Conservation (phyloP, 2,888 invertebrate species). For the Bhutanitis thaidina region DNA sequence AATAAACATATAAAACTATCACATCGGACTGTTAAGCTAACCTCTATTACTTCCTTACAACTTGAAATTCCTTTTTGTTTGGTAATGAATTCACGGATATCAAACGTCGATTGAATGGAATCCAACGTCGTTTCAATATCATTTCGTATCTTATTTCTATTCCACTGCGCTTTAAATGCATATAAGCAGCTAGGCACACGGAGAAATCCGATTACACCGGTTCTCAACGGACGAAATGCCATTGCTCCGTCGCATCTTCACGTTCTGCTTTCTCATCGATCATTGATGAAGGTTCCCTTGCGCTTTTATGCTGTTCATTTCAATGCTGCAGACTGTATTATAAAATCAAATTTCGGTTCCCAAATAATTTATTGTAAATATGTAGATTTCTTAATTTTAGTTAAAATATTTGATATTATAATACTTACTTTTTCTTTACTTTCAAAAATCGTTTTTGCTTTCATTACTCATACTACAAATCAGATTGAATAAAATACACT, state of each 20-base stretch:
- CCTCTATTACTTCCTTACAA: no score
- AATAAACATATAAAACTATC: no score
- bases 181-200: conserved; percentile 7
- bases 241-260: conserved; percentile 26
- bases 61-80: not conserved
- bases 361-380: no score
- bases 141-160: conserved; percentile 15
- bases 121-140: conserved; percentile 8
- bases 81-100: conserved; percentile 4
- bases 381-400: no score
- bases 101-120: conserved; percentile 14
- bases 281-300: conserved; percentile 26
- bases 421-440: no score
- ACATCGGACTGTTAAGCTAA: no score
- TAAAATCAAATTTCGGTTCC: no score
- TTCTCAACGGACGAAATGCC: conserved; percentile 26
- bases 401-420: no score
- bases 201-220: conserved; percentile 29
- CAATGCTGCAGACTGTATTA: not conserved
- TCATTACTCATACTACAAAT: no score
- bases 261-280: conserved; percentile 25
- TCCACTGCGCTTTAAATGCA: conserved; percentile 13
- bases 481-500: no score
- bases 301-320: conserved; percentile 9
- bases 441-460: no score